A percentile compares a stretch with the other conserved stretches of the same genome.
These are phyloP conservation scores for Zosterops borbonicus DNA, from an alignment of 2,113 vertebrate species.

Conservation along the genomic window DNA sequence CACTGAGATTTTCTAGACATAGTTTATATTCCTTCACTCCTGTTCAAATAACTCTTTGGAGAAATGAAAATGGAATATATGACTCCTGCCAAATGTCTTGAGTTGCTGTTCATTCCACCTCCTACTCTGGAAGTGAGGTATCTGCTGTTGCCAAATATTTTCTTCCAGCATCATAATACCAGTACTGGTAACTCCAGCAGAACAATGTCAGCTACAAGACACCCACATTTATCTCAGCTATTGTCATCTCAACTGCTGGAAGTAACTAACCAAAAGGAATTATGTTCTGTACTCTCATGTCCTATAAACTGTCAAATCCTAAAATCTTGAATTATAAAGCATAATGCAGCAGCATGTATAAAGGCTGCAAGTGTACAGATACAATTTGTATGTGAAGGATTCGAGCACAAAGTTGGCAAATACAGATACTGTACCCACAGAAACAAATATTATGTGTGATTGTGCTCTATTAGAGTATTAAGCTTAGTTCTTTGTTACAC, in stretches of 20 bases:
- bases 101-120: not conserved
- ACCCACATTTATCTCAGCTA: not conserved
- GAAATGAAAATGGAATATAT: not conserved
- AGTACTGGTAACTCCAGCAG: not conserved
- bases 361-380: not conserved
- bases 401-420: not conserved
- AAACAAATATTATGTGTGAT: not conserved
- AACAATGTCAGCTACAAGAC: not conserved
- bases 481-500: not conserved
- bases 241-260: not conserved
- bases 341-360: not conserved
- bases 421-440: not conserved
- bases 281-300: not conserved
- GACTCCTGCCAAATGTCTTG: not conserved
- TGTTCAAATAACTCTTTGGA: not conserved
- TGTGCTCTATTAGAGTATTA: not conserved
- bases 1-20: not conserved
- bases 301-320: not conserved
- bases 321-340: not conserved
- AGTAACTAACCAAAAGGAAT: not conserved
- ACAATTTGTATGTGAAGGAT: not conserved
- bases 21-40: not conserved
- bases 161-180: not conserved
- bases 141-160: not conserved
- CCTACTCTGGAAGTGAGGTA: not conserved